Conservation (phyloP, 2,888 invertebrate genomes). For the Thera britannica region DNA sequence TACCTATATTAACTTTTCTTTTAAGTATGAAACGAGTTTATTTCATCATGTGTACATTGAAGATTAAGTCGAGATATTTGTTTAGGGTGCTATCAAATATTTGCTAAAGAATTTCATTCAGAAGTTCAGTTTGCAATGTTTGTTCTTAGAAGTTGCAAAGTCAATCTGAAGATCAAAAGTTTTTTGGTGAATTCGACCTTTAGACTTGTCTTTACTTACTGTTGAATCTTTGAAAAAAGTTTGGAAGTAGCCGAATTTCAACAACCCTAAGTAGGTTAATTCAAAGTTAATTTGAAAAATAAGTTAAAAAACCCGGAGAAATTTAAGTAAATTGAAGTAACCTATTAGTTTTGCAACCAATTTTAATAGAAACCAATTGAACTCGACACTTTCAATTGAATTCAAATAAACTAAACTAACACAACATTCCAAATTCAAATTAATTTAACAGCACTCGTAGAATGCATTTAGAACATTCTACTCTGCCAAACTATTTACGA, state of each 20-base stretch:
- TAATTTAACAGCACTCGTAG: not conserved
- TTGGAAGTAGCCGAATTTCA: not conserved
- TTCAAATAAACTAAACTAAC: not conserved
- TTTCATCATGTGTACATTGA: conserved; percentile 47
- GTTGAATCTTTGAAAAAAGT: conserved; percentile 1
- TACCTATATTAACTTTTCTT: conserved; percentile 32
- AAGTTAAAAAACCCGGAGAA: not conserved
- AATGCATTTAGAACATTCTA: conserved; percentile 6
- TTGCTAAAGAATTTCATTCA: conserved; percentile 50
- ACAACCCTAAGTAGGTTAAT: not conserved
- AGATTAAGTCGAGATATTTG: conserved; percentile 57
- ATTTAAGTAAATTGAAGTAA: not conserved
- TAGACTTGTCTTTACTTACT: conserved; percentile 12
- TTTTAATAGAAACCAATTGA: not conserved
- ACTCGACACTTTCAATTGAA: not conserved
- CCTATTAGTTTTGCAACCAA: too few species aligned
- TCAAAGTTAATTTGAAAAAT: not conserved
- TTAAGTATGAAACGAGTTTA: conserved; percentile 39
- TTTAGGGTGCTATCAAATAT: conserved; percentile 55
- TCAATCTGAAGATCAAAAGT: conserved; percentile 31
- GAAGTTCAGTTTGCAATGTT: conserved; percentile 43
- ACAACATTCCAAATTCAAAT: conserved; percentile 20
- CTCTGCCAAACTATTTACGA: too few species aligned
- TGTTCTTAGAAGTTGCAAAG: conserved; percentile 42
- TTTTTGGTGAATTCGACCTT: conserved; percentile 18